Conservation (phyloP, 2,797 vertebrate species). For the Onychomys arenicola region DNA sequence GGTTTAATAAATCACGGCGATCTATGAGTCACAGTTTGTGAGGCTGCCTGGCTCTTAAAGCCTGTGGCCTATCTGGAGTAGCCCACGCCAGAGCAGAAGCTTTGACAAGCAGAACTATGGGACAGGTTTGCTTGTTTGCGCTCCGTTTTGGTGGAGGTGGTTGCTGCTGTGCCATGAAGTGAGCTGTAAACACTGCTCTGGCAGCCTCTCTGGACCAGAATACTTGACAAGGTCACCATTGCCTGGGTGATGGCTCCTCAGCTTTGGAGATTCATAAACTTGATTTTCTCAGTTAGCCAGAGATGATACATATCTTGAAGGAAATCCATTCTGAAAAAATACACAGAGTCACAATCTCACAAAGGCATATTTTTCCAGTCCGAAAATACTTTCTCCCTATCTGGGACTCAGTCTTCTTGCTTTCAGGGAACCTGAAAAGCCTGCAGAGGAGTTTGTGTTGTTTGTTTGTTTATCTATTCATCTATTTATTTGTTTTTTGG, state of each 20-base stretch:
- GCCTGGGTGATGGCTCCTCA: not conserved
- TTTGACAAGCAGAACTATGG: not conserved
- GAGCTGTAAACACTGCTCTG: not conserved
- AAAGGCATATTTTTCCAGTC: not conserved
- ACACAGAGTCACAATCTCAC: not conserved
- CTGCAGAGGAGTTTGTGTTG: not conserved
- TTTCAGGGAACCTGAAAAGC: not conserved
- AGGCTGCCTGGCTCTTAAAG: not conserved
- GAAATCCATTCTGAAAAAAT: not conserved
- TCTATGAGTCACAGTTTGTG: not conserved
- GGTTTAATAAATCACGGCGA: constrained; percentile 13
- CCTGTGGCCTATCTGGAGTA: not conserved
- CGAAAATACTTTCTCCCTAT: not conserved
- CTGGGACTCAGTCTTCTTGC: not conserved
- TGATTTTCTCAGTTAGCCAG: constrained; percentile 33
- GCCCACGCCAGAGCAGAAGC: not conserved
- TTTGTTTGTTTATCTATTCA: not conserved
- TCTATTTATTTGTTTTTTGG: not conserved
- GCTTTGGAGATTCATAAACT: not conserved
- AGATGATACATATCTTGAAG: not conserved
- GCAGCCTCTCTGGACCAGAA: not conserved
- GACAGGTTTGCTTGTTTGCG: not conserved
- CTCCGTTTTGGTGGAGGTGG: not conserved
- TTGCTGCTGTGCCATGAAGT: not conserved
- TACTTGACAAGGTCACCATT: constrained; percentile 17